Evolutionary conservation across 2,797 vertebrate species (phyloP).

Genomic region (Falco concolor): DNA sequence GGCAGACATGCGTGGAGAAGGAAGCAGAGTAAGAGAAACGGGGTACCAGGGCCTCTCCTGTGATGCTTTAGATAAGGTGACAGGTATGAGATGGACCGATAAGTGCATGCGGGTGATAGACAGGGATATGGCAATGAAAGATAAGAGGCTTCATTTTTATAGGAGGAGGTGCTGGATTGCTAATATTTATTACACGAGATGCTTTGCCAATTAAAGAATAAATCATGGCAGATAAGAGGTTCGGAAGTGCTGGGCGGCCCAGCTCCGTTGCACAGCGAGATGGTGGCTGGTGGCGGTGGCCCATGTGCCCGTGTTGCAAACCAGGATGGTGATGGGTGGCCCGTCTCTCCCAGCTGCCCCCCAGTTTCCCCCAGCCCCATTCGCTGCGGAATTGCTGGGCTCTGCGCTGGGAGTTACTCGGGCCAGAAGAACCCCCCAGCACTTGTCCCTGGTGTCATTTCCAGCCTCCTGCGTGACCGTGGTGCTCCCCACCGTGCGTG

Average conservation of each 20-base stretch:
- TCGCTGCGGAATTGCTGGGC: accelerated
- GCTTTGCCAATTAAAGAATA: background rate
- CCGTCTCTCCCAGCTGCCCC: accelerated
- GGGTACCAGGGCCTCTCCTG: background rate
- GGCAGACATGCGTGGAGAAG: background rate
- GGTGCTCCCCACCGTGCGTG: accelerated
- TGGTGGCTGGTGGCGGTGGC: accelerated
- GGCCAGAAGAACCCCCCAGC: background rate
- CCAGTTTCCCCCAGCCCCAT: accelerated
- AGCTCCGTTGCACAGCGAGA: background rate
- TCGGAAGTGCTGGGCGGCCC: accelerated
- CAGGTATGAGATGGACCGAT: background rate
- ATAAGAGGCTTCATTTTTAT: background rate
- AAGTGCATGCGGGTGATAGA: background rate
- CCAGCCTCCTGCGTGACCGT: background rate
- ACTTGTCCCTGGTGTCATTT: background rate
- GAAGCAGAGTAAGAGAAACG: background rate
- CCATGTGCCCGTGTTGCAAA: accelerated
- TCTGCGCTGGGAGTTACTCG: background rate
- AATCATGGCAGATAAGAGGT: constrained; percentile 1
- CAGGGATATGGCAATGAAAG: background rate
- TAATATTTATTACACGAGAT: background rate
- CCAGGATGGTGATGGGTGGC: background rate
- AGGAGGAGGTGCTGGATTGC: background rate
- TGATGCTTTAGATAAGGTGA: accelerated